A percentile compares a stretch with the other conserved stretches of the same genome.
Evolutionary conservation across 2,797 vertebrate species (phyloP).

Genomic region (Propithecus deckenii): DNA sequence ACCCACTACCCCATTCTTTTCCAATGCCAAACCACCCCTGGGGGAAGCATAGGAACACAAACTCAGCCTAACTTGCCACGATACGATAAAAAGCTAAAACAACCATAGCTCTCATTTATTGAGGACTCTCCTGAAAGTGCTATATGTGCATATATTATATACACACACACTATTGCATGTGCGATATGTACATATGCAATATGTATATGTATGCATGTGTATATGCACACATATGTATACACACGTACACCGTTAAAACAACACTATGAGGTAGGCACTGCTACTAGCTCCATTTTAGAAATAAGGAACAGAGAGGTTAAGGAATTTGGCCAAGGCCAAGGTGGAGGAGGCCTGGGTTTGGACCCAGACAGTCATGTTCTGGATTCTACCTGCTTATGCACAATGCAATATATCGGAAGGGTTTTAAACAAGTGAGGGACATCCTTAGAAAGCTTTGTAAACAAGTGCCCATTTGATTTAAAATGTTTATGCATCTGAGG

Average conservation of each 20-base stretch:
- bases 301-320: not conserved
- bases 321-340: not conserved
- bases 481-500: not conserved
- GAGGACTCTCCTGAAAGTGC: not conserved
- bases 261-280: not conserved
- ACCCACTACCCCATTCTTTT: not conserved
- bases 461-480: not conserved
- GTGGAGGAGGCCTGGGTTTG: not conserved
- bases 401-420: accelerated
- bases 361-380: accelerated
- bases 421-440: not conserved
- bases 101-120: not conserved
- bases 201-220: accelerated
- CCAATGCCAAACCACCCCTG: not conserved
- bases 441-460: not conserved
- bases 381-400: not conserved
- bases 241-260: not conserved
- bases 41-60: not conserved
- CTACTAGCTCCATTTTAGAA: not conserved
- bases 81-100: not conserved
- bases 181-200: too few relatives aligned
- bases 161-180: too few relatives aligned
- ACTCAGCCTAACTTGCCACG: not conserved
- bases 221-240: accelerated
- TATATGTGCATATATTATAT: not conserved